phyloP scores from a whole-genome alignment of 2,113 vertebrate species.

The Onychostoma macrolepis region DNA sequence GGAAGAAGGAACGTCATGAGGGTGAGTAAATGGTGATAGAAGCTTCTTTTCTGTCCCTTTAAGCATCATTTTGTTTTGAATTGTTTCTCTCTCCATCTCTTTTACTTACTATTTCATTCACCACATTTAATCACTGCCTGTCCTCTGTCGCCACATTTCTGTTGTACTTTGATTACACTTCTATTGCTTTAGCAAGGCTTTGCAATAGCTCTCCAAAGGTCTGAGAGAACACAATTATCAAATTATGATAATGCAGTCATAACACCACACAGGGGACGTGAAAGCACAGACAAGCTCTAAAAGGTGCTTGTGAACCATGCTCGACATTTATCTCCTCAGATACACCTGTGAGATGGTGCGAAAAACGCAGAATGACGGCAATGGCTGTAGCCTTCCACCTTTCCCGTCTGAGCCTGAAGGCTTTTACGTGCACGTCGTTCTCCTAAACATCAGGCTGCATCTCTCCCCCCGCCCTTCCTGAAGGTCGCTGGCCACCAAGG shows the following conservation, averaged over 20 bases:
- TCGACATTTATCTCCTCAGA: constrained; percentile 52
- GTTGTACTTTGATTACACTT: background rate
- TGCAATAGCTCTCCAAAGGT: constrained; percentile 40
- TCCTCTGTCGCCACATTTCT: background rate
- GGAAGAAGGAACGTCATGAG: background rate
- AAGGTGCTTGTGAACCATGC: constrained; percentile 50
- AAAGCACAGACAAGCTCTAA: constrained; percentile 61
- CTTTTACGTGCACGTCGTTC: constrained; percentile 22
- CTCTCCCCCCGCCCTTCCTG: constrained; percentile 2
- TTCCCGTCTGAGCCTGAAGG: constrained; percentile 8
- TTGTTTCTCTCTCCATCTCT: background rate
- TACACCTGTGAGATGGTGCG: constrained; percentile 52
- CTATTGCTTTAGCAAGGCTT: constrained; percentile 11
- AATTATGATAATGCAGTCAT: constrained; percentile 53
- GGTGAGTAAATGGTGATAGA: background rate
- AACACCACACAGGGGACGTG: constrained; percentile 52
- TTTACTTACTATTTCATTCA: background rate
- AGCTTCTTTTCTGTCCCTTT: background rate
- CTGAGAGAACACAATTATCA: constrained; percentile 61
- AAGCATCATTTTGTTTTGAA: background rate
- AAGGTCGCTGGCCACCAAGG: constrained; percentile 48
- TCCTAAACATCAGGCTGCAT: constrained; percentile 11
- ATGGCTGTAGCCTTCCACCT: constrained; percentile 45
- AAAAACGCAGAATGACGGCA: constrained; percentile 49
- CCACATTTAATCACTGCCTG: constrained; percentile 20